Conservation (phyloP, 1,140 invertebrate genomes). For the Pseudomyrmex gracilis region DNA sequence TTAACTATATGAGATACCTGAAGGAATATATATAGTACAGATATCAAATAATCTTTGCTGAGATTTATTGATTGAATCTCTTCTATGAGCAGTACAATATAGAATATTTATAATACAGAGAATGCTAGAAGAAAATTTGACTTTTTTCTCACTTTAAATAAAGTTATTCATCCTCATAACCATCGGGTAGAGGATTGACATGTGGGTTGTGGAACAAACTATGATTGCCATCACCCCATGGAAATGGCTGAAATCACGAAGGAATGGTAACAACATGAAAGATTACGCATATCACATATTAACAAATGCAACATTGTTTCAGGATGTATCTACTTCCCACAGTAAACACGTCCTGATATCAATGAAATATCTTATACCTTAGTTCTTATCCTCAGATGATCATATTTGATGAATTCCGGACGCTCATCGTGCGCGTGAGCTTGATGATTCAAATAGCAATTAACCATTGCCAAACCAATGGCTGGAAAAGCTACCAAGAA, state of each 20-base stretch:
- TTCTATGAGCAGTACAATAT: slow-evolving; percentile 27
- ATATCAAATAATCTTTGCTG: slow-evolving; percentile 1
- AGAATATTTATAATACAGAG: slow-evolving; percentile 9
- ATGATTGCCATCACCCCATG: slow-evolving; percentile 88
- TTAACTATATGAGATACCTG: background rate
- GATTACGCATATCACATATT: background rate
- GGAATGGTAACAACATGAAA: background rate
- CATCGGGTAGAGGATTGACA: slow-evolving; percentile 85
- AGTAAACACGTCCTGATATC: background rate
- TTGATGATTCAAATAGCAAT: slow-evolving; percentile 48
- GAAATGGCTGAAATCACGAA: slow-evolving; percentile 81
- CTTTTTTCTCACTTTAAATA: slow-evolving; percentile 2
- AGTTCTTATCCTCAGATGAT: slow-evolving; percentile 64
- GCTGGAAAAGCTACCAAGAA: slow-evolving; percentile 60
- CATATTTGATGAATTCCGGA: slow-evolving; percentile 47
- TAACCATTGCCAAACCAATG: slow-evolving; percentile 34
- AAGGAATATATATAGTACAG: background rate
- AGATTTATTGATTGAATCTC: slow-evolving; percentile 50
- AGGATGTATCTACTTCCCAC: background rate
- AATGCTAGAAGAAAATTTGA: slow-evolving; percentile 4
- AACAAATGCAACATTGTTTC: background rate
- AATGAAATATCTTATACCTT: slow-evolving; percentile 56
- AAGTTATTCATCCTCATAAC: slow-evolving; percentile 61
- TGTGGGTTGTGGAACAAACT: slow-evolving; percentile 87
- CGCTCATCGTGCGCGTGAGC: background rate